Base-by-base conservation (phyloP, 1,140 invertebrate genomes). In the Agraylea sexmaculata region DNA sequence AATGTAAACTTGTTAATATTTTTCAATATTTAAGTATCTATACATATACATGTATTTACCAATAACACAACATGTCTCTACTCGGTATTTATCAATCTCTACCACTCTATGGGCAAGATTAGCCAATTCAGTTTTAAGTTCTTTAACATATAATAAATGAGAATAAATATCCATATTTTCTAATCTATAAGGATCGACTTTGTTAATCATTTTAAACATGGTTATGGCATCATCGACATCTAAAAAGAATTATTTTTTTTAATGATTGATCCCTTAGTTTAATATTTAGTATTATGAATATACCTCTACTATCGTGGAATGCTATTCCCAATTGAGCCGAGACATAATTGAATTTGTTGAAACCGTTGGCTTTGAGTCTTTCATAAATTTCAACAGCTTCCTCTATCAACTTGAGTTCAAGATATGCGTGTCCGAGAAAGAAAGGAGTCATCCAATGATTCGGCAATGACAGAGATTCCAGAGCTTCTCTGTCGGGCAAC, bases 51-150 rank as follows among this genome's bases (percentile, higher is more conserved):
- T 10, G 21, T 22, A 28, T 28, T 29, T 66, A 87, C 93, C 95
- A 58, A 99, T 88, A 53, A 98, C 88, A 69, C 91, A 97, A 62
- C 94, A 98, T 1, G 94, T 98, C 69, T 99, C 93, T 10, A 93
- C 83, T 55, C 88, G 73, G 58, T 96, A 99, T 67, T 96, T 96
- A 60, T 99, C 93, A 47, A 95, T 91, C 56, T 87, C 80, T 21
- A 86, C 87, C 22, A 88, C 87, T 52, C 83, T 79, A 56, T 98
- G 91, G 5, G 95, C 94, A 42, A 99, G 70, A 62, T 88, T 75
- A 5, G 93, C 87, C 43, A 99, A 66, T 60, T 97, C 91, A 40
- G 85, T 84, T 53, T 87, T 78, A 64, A 91, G 77, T 59, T 94
- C 91, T 67, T 89, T 88, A 4, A 96, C 85, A 59, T 94, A 97